phyloP scores from a whole-genome alignment of 2,888 invertebrate genomes.

The Cephus rjabovi region DNA sequence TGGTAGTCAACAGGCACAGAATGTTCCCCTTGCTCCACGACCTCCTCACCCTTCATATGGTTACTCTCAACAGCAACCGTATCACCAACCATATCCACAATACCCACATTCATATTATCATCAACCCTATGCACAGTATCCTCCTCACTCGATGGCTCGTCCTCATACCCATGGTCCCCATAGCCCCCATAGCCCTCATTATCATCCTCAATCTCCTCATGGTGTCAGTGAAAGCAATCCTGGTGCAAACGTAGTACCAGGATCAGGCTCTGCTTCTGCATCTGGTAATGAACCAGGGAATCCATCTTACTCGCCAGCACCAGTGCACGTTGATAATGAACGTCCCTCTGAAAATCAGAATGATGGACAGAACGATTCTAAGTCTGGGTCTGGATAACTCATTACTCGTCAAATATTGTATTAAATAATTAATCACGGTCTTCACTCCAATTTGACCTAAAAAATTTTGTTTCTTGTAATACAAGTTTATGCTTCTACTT shows the following conservation, averaged over 20 bases:
- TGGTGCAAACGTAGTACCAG: conserved; percentile 40
- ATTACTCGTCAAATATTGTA: conserved; percentile 5
- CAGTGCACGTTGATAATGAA: conserved; percentile 53
- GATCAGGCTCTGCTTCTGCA: conserved; percentile 43
- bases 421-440: neutral
- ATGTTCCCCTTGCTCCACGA: conserved; percentile 69
- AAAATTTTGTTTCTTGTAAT: neutral
- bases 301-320: conserved; percentile 52
- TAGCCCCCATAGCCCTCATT: conserved; percentile 55
- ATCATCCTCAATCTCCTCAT: conserved; percentile 64
- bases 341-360: conserved; percentile 52
- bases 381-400: conserved; percentile 54
- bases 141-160: conserved; percentile 68
- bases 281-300: conserved; percentile 40
- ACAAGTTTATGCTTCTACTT: neutral
- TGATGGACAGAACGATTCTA: conserved; percentile 56
- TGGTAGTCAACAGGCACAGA: conserved; percentile 65
- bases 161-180: conserved; percentile 64
- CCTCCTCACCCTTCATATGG: conserved; percentile 70
- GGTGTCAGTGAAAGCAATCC: conserved; percentile 53
- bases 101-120: conserved; percentile 69
- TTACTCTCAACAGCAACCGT: conserved; percentile 68
- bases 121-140: conserved; percentile 70
- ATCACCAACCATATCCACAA: conserved; percentile 68
- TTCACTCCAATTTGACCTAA: neutral